Evolutionary conservation across 2,797 vertebrate genomes (phyloP), one percentile per base, ranked within the genome.

Genomic region (Pachyuromys duprasi): DNA sequence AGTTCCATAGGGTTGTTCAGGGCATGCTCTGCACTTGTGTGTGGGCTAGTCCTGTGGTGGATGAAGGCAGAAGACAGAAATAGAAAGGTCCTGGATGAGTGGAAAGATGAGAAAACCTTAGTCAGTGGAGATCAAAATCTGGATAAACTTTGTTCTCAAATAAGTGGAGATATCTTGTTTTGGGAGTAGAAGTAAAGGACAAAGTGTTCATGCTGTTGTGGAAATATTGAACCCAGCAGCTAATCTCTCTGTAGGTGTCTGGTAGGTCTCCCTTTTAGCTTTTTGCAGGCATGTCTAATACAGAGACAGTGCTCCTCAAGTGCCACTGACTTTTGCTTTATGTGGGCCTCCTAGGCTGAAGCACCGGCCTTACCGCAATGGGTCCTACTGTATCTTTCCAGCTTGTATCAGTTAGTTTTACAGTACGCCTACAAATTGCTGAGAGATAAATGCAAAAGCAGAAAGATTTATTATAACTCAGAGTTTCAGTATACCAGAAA

Each of bases 11-110:
- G 49, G 31, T 24, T 39, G 8, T 20, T 17, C 63, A 28, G 65
- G 20, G 3, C 22, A 57, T 4, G 0, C 11, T 53, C 45, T 57
- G 14, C 0, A 22, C 22, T 53, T 9, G 12, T 0, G 3, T 57
- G 8, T 12, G 28, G 89, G 11, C 62, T n/a, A 15, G 39, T 57
- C 45, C n/a, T 65, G 39, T 36, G 28, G 5, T n/a, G 22, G 20
- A 57, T 4, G 36, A 80, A 33, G 60, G 49, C 6, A 70, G 13
- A 55, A 78, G 83, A 33, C 55, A 49, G 88, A 75, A 90, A 28
- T 22, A 62, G 86, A 31, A 57, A 88, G 78, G 62, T 7, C 15
- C 42, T 81, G 67, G 28, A 26, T 89, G 53, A 91, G 28, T 63
- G 42, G 33, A 72, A 17, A 36, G 55, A 28, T 60, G 42, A 95